Base-by-base conservation (phyloP, 2,113 vertebrate genomes). In the Crotalus helleri region DNA sequence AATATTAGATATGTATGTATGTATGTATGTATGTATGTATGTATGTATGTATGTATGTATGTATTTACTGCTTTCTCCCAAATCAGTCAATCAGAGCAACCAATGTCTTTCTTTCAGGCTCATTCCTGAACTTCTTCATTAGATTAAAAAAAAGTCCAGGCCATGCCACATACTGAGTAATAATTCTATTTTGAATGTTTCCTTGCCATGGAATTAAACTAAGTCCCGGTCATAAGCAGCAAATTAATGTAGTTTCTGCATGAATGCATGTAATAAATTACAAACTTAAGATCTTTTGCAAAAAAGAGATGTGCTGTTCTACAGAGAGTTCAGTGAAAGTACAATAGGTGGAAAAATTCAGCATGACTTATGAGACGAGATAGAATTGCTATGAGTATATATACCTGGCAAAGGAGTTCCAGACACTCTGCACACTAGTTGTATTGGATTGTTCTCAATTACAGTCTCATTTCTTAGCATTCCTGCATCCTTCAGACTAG, bases 401-500 rank as follows among this genome's bases (percentile, higher is more conserved):
- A 26, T 93, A 90, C 99, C 98, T 95, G 99, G 99, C 7, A 97
- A 89, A 91, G 99, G 99, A 91, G 96, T 99, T 90, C 99, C 99
- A 89, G 97, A 96, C 2, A 98, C 98, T 96, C 97, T 98, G 95
- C 99, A 99, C 92, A 99, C 98, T 33, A 99, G 97, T 92, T 98
- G 98, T 29, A 98, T 95, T 21, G 98, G 98, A 95, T 97, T 99
- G 93, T 98, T 98, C 58, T 98, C 96, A 91, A 99, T 97, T 91
- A 99, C 98, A 0, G 98, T 99, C 96, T 99, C 98, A 95, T 99
- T 99, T 94, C 98, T 92, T 59, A 97, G 97, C 92, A 98, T 98
- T 86, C 98, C 99, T 54, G 98, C 97, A 91, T 97, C 88, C n/a
- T 98, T 97, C 94, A 99, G 97, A 57, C 87, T 97, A 26, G 99